These are phyloP conservation scores for Psammodynastes pulverulentus DNA, from an alignment of 2,113 vertebrate genomes.

Conservation along the genomic window DNA sequence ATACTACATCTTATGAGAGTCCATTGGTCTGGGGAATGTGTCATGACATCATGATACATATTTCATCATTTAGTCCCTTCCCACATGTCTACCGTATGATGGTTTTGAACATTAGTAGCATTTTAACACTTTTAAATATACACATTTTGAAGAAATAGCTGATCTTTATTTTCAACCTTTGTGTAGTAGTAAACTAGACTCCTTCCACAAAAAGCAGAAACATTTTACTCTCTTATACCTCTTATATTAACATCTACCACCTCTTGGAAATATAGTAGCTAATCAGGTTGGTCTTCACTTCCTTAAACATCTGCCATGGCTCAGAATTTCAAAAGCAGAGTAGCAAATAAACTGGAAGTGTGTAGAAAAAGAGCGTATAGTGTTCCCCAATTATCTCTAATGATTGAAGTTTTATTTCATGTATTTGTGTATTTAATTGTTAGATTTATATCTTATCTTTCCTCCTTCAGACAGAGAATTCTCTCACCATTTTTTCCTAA, in stretches of 20 bases:
- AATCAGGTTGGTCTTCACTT: not conserved
- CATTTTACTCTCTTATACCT: not conserved
- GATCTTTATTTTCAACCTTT: not conserved
- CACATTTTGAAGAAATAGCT: not conserved
- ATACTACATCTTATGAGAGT: not conserved
- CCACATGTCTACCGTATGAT: not conserved
- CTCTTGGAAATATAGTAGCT: not conserved
- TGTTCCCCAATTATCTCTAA: not conserved
- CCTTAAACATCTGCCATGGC: not conserved
- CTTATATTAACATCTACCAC: not conserved
- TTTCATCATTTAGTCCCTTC: not conserved
- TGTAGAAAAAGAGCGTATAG: not conserved
- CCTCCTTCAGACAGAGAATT: not conserved
- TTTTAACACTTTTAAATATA: not conserved
- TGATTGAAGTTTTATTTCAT: not conserved
- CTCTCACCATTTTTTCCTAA: not conserved
- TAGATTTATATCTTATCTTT: not conserved
- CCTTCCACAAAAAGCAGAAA: not conserved
- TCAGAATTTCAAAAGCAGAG: not conserved
- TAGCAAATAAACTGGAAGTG: not conserved
- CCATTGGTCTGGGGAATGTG: not conserved
- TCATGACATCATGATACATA: not conserved
- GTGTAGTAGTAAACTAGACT: not conserved
- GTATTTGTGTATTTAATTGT: not conserved
- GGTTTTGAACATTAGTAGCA: not conserved